phyloP scores from a whole-genome alignment of 2,113 vertebrate genomes.

The Cavia aperea region DNA sequence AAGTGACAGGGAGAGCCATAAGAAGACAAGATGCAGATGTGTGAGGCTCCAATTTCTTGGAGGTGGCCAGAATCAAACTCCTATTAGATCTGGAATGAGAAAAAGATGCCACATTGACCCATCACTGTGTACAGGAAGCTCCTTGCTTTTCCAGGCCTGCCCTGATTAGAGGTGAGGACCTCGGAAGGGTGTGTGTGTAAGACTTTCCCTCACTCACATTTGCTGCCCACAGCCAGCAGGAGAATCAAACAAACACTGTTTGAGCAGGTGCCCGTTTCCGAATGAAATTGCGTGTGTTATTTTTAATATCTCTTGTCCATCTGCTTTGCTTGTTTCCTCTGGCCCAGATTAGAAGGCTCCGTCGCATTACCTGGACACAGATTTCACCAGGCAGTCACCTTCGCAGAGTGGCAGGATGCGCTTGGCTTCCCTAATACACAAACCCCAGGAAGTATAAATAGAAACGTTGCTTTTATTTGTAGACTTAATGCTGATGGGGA shows the following conservation, averaged over 20 bases:
- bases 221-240: not conserved
- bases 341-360: constrained; percentile 28
- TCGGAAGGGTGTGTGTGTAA: constrained; percentile 29
- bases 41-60: not conserved
- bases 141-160: not conserved
- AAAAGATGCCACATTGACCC: not conserved
- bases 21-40: not conserved
- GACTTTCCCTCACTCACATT: constrained; percentile 46
- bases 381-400: constrained; percentile 67
- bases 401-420: constrained; percentile 27
- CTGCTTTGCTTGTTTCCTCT: constrained; percentile 63
- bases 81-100: not conserved
- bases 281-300: constrained; percentile 58
- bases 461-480: constrained; percentile 70
- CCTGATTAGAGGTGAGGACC: constrained; percentile 1
- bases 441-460: constrained; percentile 70
- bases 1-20: not conserved
- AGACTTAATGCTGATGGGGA: constrained; percentile 67
- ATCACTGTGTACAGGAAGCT: not conserved
- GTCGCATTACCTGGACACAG: constrained; percentile 43
- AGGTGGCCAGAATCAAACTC: not conserved
- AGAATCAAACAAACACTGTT: constrained; percentile 70
- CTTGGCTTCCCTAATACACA: constrained; percentile 58
- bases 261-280: constrained; percentile 69
- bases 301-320: constrained; percentile 67